Evolutionary conservation across 2,797 vertebrate genomes (phyloP), one percentile per base, ranked within the genome.

Genomic region (Gouania willdenowi): DNA sequence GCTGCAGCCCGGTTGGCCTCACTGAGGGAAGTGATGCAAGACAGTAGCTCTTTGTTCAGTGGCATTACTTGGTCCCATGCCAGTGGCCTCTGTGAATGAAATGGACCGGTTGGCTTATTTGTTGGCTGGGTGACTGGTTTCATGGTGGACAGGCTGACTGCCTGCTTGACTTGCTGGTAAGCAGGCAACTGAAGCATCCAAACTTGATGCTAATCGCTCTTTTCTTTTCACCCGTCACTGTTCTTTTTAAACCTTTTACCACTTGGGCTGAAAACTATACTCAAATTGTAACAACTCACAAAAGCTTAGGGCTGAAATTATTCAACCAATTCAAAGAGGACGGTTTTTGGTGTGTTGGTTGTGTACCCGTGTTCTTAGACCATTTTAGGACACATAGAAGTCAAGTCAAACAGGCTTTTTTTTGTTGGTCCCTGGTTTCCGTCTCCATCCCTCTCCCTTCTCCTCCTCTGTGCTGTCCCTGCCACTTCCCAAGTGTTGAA

Each of bases 1-100:
- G 75, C 75, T 71, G 70, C 47, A 61, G 81, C 76, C 82, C 71
- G 81, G 76, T 73, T 60, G 50, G 82, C 76, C 68, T 72, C 79
- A 75, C 72, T 57, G 72, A 72, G 69, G 72, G 83, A 87, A 87
- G 79, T 83, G 86, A 87, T 87, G 84, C 83, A 87, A 82, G 82
- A 90, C 89, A 89, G 80, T 82, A 54, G 87, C 74, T 81, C 88
- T 89, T 90, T 90, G 89, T 90, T 85, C 78, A 31, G 79, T 73
- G 75, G 68, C 69, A 79, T 74, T 70, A 78, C 79, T 87, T 89
- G 87, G 86, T 82, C 62, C 67, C 57, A 21, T 82, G 86, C 83
- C 89, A 88, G 56, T 63, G 77, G 78, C 73, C 79, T 65, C 51
- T 25, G 65, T 83, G 79, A 89, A 86, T 82, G 76, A 77, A 84